Base-by-base conservation (phyloP, 2,888 invertebrate species). In the Scaptomyza reducta region DNA sequence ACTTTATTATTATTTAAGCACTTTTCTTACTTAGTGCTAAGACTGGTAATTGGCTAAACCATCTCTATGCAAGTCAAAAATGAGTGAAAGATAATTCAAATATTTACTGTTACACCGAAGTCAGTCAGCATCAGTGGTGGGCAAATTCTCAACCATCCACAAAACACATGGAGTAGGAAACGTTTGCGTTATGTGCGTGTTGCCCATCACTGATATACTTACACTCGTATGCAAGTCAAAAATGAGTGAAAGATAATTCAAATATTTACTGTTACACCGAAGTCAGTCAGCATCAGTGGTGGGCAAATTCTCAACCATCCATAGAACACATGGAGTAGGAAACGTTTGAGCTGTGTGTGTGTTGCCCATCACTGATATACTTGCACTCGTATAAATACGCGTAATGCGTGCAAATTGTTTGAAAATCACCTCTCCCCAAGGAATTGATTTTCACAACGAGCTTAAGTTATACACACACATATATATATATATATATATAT, bases 361-460 rank as follows among this genome's bases (percentile, higher is more conserved):
- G 13, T 13, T 13, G 31, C 31, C 11, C 11, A 33, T 13, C 31
- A 13, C 3, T 33, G 31, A 40, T 47, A n/a, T 61, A n/a, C 56
- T 35, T 25, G 10, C 3, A 18, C n/a, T n/a, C 14, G 31, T 53
- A 10, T 40, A 51, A 40, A 33, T 57, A 51, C n/a, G n/a, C 25
- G 56, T 84, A 87, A 75, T 81, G 68, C 70, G 77, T 54, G 77
- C 75, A 84, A 84, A 84, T 84, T 84, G 79, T 70, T 79, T 63
- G 77, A 73, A 84, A 87, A 84, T 84, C 73, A 72, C 50, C 72
- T 65, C 41, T 69, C 84, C 70, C 84, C 27, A 49, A 56, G 75
- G 84, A 79, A 62, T 57, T 64, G 55, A 69, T 62, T 73, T 70
- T 66, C 44, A 60, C 72, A 70, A 70, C 66, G 62, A 63, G 74